Evolutionary conservation across 2,888 invertebrate species (phyloP), one percentile per base, ranked within the genome.

Genomic region (Nectonema munidae): DNA sequence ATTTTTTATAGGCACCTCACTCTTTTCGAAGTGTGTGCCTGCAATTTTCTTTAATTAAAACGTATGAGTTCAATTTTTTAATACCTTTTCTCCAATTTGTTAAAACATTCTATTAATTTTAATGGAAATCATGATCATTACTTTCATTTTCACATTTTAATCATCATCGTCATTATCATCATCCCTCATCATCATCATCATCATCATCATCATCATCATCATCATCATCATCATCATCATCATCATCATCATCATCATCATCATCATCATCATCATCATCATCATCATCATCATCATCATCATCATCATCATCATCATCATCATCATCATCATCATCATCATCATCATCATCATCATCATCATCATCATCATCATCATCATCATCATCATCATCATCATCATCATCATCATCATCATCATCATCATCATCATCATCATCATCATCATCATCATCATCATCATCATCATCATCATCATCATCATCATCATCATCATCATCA

Each of bases 171-270:
- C n/a, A n/a, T n/a, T n/a, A n/a, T n/a, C n/a, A n/a, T n/a, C n/a
- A n/a, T n/a, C n/a, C n/a, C n/a, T n/a, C n/a, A n/a, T n/a, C n/a
- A n/a, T n/a, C n/a, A n/a, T n/a, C n/a, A n/a, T n/a, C n/a, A n/a
- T n/a, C n/a, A n/a, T n/a, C n/a, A 25, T 25, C n/a, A 25, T 25
- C n/a, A 25, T 25, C n/a, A 25, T 25, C n/a, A 25, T 25, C n/a
- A 25, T 25, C n/a, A 25, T 25, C n/a, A 25, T 25, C n/a, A 25
- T 25, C n/a, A 25, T 25, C n/a, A 25, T 25, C n/a, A 25, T 25
- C n/a, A 25, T 25, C n/a, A 25, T 25, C n/a, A 25, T 25, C n/a
- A 25, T 25, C n/a, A 25, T 25, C n/a, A 25, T 25, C n/a, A 25
- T 25, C n/a, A 25, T 25, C n/a, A 25, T 25, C n/a, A 25, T 25